Conservation (phyloP, 2,797 vertebrate genomes). For the Propithecus deckenii region DNA sequence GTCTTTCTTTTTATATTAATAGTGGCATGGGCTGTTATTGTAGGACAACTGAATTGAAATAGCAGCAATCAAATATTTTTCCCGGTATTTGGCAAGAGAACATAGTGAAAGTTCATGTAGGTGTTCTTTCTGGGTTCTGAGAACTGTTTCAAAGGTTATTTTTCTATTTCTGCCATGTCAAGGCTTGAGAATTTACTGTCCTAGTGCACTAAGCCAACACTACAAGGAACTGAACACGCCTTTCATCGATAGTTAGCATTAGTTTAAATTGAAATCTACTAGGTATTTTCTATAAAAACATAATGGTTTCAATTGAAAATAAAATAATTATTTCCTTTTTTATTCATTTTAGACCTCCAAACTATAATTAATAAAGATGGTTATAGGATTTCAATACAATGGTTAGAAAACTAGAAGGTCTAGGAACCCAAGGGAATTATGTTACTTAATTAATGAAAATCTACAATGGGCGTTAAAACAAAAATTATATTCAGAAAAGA, state of each 20-base stretch:
- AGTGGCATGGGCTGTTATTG: conserved; percentile 7
- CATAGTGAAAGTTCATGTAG: background rate
- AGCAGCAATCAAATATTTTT: conserved; percentile 27
- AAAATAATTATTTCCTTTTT: background rate
- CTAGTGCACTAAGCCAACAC: conserved; percentile 1
- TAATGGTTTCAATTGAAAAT: background rate
- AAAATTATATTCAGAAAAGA: conserved; percentile 1
- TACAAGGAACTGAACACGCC: background rate
- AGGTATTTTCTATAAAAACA: background rate
- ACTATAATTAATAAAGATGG: background rate
- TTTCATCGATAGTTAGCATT: conserved; percentile 26
- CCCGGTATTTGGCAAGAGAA: conserved; percentile 25
- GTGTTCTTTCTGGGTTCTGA: conserved; percentile 41
- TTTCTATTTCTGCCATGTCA: conserved; percentile 28
- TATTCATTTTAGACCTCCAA: background rate
- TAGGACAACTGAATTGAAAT: background rate
- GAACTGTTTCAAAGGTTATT: conserved; percentile 61
- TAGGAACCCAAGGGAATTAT: background rate
- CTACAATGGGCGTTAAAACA: background rate
- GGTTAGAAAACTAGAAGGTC: background rate
- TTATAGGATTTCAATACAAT: background rate
- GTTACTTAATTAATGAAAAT: conserved; percentile 10
- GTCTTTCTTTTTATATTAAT: background rate
- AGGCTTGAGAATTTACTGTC: conserved; percentile 39
- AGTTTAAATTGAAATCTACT: background rate